Percentiles rank a stretch among this genome's conserved stretches.
These are phyloP conservation scores for Chelonia mydas DNA, from an alignment of 2,797 vertebrate species.

Conservation along the genomic window DNA sequence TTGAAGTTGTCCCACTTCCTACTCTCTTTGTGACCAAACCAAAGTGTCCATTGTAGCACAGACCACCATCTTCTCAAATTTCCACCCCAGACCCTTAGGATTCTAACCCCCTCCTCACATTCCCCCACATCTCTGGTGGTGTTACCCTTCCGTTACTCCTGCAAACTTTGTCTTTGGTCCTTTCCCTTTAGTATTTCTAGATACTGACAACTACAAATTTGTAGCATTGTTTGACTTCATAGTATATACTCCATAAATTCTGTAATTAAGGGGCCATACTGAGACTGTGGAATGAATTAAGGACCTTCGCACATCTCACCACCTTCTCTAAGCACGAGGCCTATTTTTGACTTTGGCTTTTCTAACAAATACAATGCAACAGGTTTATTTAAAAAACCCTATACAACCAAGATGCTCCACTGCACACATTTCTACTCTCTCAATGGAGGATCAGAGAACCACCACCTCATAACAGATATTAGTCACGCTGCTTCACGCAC, in stretches of 20 bases:
- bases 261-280: neutral
- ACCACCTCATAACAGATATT: neutral
- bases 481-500: neutral
- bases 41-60: neutral
- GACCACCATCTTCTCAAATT: neutral
- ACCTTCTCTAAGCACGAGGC: neutral
- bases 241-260: neutral
- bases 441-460: neutral
- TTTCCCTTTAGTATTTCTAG: neutral
- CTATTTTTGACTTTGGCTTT: neutral
- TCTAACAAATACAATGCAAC: neutral
- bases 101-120: neutral
- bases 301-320: neutral
- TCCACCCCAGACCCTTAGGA: neutral
- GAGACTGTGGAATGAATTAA: neutral
- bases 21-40: neutral
- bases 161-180: neutral
- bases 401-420: neutral
- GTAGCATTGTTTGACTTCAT: neutral
- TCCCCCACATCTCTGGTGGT: neutral
- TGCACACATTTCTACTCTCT: neutral
- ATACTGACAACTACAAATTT: neutral
- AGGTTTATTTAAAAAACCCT: neutral
- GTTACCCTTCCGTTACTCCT: neutral
- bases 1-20: neutral